These are phyloP conservation scores for Torymus auratus DNA, from an alignment of 2,888 invertebrate species.

Conservation along the genomic window DNA sequence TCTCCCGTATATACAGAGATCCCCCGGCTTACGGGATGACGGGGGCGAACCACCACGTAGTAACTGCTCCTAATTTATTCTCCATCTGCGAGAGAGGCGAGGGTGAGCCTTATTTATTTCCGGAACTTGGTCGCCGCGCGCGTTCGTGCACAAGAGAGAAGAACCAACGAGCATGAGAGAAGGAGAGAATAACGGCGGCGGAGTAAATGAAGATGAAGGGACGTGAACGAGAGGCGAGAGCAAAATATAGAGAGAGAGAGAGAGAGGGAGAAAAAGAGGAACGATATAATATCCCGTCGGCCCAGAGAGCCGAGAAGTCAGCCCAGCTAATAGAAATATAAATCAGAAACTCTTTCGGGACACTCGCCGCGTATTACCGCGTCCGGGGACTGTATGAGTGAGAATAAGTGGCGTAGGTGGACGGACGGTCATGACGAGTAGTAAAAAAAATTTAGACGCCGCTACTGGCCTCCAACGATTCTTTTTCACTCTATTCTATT, in stretches of 20 bases:
- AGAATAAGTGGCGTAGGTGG: background rate
- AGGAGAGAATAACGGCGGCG: background rate
- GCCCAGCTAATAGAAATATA: constrained; percentile 54
- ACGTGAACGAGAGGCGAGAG: no score
- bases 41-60: constrained; percentile 5
- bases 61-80: constrained; percentile 43
- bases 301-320: no score
- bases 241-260: background rate
- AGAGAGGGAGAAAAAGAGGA: background rate
- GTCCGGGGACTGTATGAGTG: background rate
- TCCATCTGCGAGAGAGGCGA: background rate
- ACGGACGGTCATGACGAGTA: no score
- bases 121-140: background rate
- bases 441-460: no score
- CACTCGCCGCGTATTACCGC: constrained; percentile 17
- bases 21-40: constrained; percentile 16
- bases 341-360: constrained; percentile 59
- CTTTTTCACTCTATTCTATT: no score
- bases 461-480: no score
- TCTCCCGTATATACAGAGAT: constrained; percentile 1
- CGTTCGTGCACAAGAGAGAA: constrained; percentile 17
- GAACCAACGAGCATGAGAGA: background rate
- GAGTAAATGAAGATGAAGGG: no score
- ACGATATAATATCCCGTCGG: constrained; percentile 4
- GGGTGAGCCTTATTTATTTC: constrained; percentile 27